Percentiles rank a stretch among this genome's conserved stretches.
Conservation (phyloP, 2,797 vertebrate species). For the Staurois parvus region DNA sequence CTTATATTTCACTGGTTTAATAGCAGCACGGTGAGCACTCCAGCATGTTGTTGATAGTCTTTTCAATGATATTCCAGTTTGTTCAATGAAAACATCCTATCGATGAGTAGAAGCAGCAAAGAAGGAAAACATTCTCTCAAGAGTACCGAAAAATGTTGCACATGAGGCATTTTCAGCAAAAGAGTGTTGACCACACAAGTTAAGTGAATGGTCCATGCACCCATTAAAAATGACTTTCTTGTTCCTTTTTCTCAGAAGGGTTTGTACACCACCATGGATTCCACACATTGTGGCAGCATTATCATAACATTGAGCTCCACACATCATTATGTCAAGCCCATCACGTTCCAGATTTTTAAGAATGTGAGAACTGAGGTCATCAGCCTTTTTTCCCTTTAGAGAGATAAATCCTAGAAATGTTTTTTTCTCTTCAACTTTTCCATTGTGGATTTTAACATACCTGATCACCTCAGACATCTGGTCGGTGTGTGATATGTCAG, state of each 20-base stretch:
- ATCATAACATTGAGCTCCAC: no score
- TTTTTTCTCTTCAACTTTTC: constrained; percentile 11
- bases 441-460: no score
- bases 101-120: no score
- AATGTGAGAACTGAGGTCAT: not conserved
- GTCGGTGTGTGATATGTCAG: no score
- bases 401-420: not conserved
- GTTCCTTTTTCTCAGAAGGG: constrained; percentile 10
- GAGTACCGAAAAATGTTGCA: no score
- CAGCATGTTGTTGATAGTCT: constrained; percentile 4
- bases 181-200: constrained; percentile 3
- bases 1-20: not conserved
- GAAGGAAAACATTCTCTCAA: no score
- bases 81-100: constrained; percentile 17
- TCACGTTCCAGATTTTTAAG: no score
- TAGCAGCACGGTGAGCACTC: not conserved
- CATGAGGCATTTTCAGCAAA: no score
- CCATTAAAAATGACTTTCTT: constrained; percentile 3
- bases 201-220: no score
- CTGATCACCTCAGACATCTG: not conserved
- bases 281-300: constrained; percentile 2
- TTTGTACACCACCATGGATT: constrained; percentile 13
- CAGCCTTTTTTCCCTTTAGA: constrained; percentile 6
- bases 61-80: constrained; percentile 5
- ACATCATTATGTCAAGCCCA: no score